Percentiles rank a stretch among this genome's conserved stretches.
Conservation (phyloP, 2,113 vertebrate genomes). For the Puntigrus tetrazona region DNA sequence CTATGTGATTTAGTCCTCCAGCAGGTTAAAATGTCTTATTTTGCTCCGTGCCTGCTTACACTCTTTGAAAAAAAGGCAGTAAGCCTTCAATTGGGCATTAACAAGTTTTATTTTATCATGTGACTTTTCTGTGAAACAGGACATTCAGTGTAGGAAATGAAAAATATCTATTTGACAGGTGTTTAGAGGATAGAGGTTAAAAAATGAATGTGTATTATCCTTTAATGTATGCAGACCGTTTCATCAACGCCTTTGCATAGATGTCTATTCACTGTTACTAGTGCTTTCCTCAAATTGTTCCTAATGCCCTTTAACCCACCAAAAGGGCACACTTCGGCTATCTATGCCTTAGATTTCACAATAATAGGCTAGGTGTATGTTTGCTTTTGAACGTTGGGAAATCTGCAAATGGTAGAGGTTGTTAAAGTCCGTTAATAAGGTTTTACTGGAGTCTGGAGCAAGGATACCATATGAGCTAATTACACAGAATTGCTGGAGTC, state of each 20-base stretch:
- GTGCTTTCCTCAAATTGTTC: background rate
- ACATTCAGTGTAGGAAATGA: background rate
- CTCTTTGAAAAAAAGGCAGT: background rate
- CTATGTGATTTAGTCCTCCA: background rate
- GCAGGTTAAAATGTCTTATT: background rate
- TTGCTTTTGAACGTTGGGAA: constrained; percentile 22
- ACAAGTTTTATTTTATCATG: background rate
- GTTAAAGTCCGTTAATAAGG: background rate
- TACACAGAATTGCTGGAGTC: background rate
- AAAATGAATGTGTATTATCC: background rate
- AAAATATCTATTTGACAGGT: background rate
- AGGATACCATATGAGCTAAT: constrained; percentile 3
- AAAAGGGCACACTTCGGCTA: background rate
- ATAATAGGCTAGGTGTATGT: background rate
- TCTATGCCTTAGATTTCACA: constrained; percentile 45
- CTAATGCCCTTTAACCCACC: background rate
- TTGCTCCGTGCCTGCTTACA: background rate
- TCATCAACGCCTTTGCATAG: background rate
- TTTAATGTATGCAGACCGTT: constrained; percentile 5
- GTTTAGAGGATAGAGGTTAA: background rate
- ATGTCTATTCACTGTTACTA: constrained; percentile 8
- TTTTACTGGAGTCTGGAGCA: background rate
- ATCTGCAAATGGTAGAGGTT: constrained; percentile 6
- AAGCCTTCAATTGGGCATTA: background rate
- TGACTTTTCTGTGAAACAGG: background rate